Percentiles rank a stretch among this genome's conserved stretches.
phyloP scores from a whole-genome alignment of 1,140 invertebrate genomes.

The Drosophila bocki region DNA sequence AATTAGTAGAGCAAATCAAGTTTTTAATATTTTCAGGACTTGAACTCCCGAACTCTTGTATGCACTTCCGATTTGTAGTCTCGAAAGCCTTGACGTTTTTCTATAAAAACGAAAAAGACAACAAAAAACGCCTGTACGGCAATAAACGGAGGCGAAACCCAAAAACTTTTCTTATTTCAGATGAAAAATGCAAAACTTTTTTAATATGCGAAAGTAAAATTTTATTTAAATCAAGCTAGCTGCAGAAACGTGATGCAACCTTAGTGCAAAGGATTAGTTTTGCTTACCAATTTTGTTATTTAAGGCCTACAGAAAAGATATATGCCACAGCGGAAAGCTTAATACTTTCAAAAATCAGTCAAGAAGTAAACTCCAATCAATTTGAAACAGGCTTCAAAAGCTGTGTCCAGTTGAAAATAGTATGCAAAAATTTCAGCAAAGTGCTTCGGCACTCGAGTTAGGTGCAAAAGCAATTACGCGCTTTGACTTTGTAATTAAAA shows the following conservation, averaged over 20 bases:
- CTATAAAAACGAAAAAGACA: constrained; percentile 29
- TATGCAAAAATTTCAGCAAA: constrained; percentile 59
- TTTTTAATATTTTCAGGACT: neutral
- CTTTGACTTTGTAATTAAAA: constrained; percentile 83
- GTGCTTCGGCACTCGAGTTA: constrained; percentile 69
- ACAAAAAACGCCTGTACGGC: constrained; percentile 13
- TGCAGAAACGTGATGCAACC: constrained; percentile 37
- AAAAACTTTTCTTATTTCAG: constrained; percentile 80
- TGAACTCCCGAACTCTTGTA: too few species aligned
- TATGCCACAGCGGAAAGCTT: neutral
- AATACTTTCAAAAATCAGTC: neutral
- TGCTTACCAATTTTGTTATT: constrained; percentile 10
- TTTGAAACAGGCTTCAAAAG: neutral
- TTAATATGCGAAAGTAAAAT: constrained; percentile 80
- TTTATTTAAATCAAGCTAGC: constrained; percentile 79
- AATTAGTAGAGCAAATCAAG: neutral
- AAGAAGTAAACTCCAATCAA: neutral
- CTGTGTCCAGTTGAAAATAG: constrained; percentile 24
- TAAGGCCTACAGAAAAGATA: constrained; percentile 30
- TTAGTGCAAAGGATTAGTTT: constrained; percentile 1
- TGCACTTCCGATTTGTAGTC: neutral
- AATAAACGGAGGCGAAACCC: constrained; percentile 24
- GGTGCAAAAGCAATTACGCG: constrained; percentile 81
- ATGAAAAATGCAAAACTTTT: constrained; percentile 79
- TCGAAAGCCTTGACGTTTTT: constrained; percentile 1